Evolutionary conservation across 1,140 invertebrate species (phyloP), one percentile per base, ranked within the genome.

Genomic region (Cylas formicarius): DNA sequence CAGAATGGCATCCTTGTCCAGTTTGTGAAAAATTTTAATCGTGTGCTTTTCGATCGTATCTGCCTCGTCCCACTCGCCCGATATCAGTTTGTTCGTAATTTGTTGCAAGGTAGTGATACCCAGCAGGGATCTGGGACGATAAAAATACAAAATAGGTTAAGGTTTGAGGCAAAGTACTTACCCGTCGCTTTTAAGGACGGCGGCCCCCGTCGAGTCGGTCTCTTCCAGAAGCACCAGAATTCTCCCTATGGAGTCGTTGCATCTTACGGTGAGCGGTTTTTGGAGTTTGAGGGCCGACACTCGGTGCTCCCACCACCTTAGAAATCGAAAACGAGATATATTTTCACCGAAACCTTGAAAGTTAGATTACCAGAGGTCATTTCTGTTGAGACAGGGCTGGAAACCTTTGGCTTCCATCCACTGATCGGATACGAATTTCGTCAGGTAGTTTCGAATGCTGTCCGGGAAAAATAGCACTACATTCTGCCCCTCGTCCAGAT

Each of bases 381-480:
- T 68, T 9, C 67, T 64, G 9, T 72, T 64, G 8, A 50, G 45
- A 26, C 52, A 55, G 17, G 48, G 45, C 44, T 53, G 45, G 41
- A 93, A 88, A 54, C 80, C 76, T 60, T 86, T 76, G 17, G 83
- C 82, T 58, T 83, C 80, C 90, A 99, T 90, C 96, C 96, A 99
- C 47, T 88, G 81, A 68, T 97, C 90, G 33, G 80, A 86, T 2
- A 98, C 79, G 66, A 96, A 96, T 67, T 99, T 99, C 1, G 91
- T 94, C 88, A 99, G 91, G 64, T 99, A 99, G 68, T 99, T 99
- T 43, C 96, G 75, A 46, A 99, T 84, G 33, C 87, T 87, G 67
- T 99, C 96, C 0, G 96, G 91, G 13, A 97, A 65, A 32, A 99
- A 56, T 2, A 97, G 81, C 2, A 99, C 93, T 61, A 90, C 84